These are phyloP conservation scores for Thalassophryne amazonica DNA, from an alignment of 2,797 vertebrate species.

Conservation along the genomic window DNA sequence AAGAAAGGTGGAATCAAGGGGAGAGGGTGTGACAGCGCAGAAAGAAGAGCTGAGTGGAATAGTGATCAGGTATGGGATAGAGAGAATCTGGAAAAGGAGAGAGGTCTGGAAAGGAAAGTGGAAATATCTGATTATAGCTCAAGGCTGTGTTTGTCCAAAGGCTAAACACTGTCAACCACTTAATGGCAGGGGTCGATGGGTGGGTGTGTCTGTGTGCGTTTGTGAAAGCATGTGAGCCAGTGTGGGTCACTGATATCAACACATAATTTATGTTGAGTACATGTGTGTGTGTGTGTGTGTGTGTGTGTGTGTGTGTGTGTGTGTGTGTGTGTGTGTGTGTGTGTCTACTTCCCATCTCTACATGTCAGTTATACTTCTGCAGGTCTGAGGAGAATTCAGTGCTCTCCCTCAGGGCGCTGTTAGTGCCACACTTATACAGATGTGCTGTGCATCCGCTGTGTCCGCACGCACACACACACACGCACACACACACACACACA, in stretches of 20 bases:
- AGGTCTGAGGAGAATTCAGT: slow-evolving; percentile 66
- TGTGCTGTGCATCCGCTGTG: slow-evolving; percentile 60
- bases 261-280: slow-evolving; percentile 59
- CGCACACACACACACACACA: too few species aligned
- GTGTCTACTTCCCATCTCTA: slow-evolving; percentile 49
- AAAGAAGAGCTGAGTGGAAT: slow-evolving; percentile 51
- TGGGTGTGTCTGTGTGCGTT: slow-evolving; percentile 51
- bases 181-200: slow-evolving; percentile 59
- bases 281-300: slow-evolving; percentile 12
- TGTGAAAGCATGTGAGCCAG: slow-evolving; percentile 42
- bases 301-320: slow-evolving; percentile 14
- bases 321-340: slow-evolving; percentile 24
- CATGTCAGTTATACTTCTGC: slow-evolving; percentile 72
- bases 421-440: slow-evolving; percentile 72
- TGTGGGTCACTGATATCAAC: slow-evolving; percentile 55
- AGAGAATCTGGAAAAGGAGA: slow-evolving; percentile 32
- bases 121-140: slow-evolving; percentile 72
- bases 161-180: slow-evolving; percentile 73
- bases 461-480: too few species aligned
- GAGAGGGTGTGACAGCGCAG: slow-evolving; percentile 22
- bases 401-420: slow-evolving; percentile 70
- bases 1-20: slow-evolving; percentile 5
- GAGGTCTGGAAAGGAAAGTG: slow-evolving; percentile 40
- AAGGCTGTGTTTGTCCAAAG: slow-evolving; percentile 74
- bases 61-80: slow-evolving; percentile 44